phyloP scores from a whole-genome alignment of 2,113 vertebrate genomes.

The Fregata magnificens region DNA sequence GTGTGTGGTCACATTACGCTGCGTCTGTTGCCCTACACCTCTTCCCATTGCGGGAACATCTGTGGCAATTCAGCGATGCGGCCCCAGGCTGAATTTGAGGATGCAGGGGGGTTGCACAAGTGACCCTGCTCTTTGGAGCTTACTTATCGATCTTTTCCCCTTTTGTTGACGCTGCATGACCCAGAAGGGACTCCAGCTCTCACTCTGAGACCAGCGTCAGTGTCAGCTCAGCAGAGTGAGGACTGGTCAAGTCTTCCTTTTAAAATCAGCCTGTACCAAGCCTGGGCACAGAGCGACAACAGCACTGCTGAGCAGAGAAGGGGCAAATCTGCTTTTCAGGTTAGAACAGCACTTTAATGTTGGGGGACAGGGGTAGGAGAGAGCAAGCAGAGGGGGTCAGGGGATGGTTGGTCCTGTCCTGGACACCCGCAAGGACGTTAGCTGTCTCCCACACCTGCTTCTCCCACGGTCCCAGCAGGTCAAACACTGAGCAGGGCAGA shows the following conservation, averaged over 20 bases:
- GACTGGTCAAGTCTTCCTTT: not conserved
- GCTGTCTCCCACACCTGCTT: not conserved
- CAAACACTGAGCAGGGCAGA: not conserved
- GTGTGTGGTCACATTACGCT: not conserved
- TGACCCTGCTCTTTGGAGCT: slow-evolving; percentile 43
- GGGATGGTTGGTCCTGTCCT: not conserved
- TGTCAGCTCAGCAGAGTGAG: slow-evolving; percentile 21
- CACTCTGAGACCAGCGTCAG: not conserved
- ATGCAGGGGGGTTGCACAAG: slow-evolving; percentile 21
- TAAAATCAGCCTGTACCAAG: slow-evolving; percentile 17
- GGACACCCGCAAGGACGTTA: not conserved
- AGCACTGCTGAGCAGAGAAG: slow-evolving; percentile 48
- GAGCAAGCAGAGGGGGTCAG: not conserved
- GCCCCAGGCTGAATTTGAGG: not conserved
- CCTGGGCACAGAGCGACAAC: slow-evolving; percentile 15
- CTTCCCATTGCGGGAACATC: not conserved
- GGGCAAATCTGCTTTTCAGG: slow-evolving; percentile 52
- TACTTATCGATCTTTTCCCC: not conserved
- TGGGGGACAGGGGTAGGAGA: not conserved
- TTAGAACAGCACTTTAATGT: slow-evolving; percentile 46
- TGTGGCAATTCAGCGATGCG: rapidly evolving
- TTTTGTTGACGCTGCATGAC: not conserved
- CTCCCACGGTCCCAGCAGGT: not conserved
- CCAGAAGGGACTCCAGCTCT: not conserved
- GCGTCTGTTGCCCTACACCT: not conserved